Percentiles rank a stretch among this genome's conserved stretches.
Evolutionary conservation across 1,140 invertebrate genomes (phyloP).

Genomic region (Drosophila burlai): DNA sequence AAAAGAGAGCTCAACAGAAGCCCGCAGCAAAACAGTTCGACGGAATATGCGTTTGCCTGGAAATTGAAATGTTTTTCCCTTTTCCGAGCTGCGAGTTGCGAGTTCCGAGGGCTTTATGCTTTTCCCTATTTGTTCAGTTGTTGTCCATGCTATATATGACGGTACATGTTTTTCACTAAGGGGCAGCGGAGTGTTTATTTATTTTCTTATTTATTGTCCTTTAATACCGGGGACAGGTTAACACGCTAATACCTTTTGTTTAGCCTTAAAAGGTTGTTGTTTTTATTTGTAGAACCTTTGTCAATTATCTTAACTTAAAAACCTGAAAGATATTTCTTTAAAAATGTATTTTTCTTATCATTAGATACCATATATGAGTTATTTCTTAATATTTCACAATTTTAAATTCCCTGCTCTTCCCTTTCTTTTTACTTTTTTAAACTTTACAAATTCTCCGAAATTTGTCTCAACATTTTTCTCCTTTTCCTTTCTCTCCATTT

Average conservation of each 20-base stretch:
- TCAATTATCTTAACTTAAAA: background rate
- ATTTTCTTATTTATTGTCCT: conserved; percentile 3
- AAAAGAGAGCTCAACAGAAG: conserved; percentile 35
- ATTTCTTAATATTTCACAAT: no score
- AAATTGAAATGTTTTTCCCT: conserved; percentile 43
- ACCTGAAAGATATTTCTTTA: no score
- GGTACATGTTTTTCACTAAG: conserved; percentile 3
- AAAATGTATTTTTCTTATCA: background rate
- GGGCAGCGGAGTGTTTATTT: background rate
- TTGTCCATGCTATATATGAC: conserved; percentile 1
- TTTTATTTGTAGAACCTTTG: background rate
- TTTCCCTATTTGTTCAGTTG: conserved; percentile 44
- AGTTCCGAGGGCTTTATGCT: conserved; percentile 24
- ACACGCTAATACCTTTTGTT: background rate
- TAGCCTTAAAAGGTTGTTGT: background rate
- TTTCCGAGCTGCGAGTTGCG: background rate
- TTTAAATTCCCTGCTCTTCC: background rate
- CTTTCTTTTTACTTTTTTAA: background rate
- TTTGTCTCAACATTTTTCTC: background rate
- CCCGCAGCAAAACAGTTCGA: conserved; percentile 41
- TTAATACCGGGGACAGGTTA: background rate
- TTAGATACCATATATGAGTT: no score
- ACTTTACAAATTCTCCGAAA: background rate
- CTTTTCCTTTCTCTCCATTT: background rate
- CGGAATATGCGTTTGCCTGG: conserved; percentile 18